phyloP scores from a whole-genome alignment of 2,113 vertebrate species.

The Naja naja region DNA sequence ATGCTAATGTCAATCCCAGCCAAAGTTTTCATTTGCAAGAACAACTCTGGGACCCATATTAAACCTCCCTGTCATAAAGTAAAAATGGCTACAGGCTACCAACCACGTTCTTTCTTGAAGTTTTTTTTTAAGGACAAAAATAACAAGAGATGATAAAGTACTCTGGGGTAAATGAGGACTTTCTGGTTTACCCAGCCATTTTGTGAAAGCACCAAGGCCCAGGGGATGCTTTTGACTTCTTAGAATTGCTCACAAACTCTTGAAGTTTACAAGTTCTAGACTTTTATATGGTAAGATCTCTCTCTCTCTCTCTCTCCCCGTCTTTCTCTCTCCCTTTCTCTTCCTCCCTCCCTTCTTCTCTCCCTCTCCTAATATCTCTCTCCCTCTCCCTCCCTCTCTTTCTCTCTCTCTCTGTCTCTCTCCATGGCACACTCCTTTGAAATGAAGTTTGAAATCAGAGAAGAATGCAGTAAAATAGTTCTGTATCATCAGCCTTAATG shows the following conservation, averaged over 20 bases:
- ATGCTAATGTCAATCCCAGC: neutral
- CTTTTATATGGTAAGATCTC: neutral
- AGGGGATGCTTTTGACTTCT: neutral
- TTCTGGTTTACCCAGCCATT: neutral
- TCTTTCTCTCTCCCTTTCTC: too few species aligned
- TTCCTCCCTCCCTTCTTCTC: too few species aligned
- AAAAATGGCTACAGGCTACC: neutral
- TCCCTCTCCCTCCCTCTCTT: too few species aligned
- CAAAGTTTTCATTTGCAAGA: neutral
- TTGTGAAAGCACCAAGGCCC: neutral
- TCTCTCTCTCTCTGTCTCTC: neutral
- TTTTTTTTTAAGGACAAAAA: neutral
- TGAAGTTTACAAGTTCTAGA: neutral
- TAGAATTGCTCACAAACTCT: neutral
- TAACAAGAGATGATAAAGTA: neutral
- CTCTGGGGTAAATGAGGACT: neutral
- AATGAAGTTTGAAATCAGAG: neutral
- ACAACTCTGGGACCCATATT: neutral
- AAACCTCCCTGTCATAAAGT: neutral
- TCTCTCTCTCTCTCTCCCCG: too few species aligned
- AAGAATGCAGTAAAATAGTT: neutral
- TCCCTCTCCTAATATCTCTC: too few species aligned
- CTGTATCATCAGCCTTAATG: neutral
- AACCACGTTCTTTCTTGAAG: neutral
- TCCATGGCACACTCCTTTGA: neutral